A percentile compares a stretch with the other conserved stretches of the same genome.
Conservation (phyloP, 37 sponge, comb jelly and placozoan genomes). For the Ephydatia muelleri region DNA sequence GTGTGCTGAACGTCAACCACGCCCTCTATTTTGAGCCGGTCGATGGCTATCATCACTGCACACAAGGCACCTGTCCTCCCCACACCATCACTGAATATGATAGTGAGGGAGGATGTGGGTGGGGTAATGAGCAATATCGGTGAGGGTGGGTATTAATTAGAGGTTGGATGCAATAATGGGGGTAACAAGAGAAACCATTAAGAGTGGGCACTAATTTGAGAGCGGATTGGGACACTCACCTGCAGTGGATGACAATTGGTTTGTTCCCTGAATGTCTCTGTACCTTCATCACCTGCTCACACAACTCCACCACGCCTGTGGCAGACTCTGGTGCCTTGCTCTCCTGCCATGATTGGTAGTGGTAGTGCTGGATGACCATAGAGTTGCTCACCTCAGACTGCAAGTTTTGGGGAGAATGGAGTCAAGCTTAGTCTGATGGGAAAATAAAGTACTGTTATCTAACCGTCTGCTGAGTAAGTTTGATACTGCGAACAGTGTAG, state of each 20-base stretch:
- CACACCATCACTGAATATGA: slow-evolving; percentile 69
- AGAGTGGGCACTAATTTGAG: no score
- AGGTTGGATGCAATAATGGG: no score
- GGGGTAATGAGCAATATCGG: not conserved
- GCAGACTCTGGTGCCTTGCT: slow-evolving; percentile 65
- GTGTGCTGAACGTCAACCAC: slow-evolving; percentile 80
- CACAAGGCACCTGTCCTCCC: slow-evolving; percentile 87
- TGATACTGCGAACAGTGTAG: slow-evolving; percentile 63
- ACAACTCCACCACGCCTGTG: slow-evolving; percentile 78
- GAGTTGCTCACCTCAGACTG: slow-evolving; percentile 32
- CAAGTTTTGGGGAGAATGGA: not conserved
- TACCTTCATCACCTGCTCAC: slow-evolving; percentile 64
- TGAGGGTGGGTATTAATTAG: not conserved
- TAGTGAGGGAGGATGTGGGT: not conserved
- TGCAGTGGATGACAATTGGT: slow-evolving; percentile 88
- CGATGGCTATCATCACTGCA: slow-evolving; percentile 74
- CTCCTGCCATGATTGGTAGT: slow-evolving; percentile 85
- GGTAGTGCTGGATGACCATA: slow-evolving; percentile 70
- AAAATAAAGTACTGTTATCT: not conserved
- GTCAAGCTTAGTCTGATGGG: no score
- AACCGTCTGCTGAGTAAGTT: slow-evolving; percentile 64
- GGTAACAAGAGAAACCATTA: no score
- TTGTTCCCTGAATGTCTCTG: slow-evolving; percentile 85
- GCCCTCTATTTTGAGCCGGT: slow-evolving; percentile 73
- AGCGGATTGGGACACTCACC: slow-evolving; percentile 44